Evolutionary conservation across 2,797 vertebrate genomes (phyloP), one percentile per base, ranked within the genome.

Genomic region (Taeniopygia guttata): DNA sequence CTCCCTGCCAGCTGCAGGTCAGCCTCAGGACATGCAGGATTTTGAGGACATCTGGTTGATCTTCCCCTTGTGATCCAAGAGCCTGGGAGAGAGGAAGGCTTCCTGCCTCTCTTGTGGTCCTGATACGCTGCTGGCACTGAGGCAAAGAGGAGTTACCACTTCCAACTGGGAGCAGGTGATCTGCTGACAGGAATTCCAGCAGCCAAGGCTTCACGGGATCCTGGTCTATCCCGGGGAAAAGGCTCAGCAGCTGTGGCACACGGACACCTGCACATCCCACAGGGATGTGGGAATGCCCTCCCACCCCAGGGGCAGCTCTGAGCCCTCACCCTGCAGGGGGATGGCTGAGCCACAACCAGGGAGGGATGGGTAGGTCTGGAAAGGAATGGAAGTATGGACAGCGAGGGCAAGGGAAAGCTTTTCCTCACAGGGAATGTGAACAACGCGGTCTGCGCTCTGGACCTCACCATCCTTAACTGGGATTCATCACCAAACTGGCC

Each of bases 81-180:
- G 75, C 72, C 73, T 18, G 38, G 56, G 87, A 45, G 43, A 59
- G 84, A 66, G 1, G 7, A 46, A 90, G 56, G 64, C 20, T 84
- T 72, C 81, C 77, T 95, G 95, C 91, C 92, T 92, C 3, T 5
- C 45, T 52, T 46, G 23, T 80, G 80, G 9, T 51, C 51, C 77
- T 90, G 83, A 74, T 8, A 7, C 0, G 9, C 46, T 40, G 51
- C 15, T 87, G 96, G 76, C 84, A 52, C 0, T 0, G 25, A 69
- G 91, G 84, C 92, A 92, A 81, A 36, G 64, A 23, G 52, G 66
- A 72, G 36, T 76, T 18, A 34, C 7, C 32, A 3, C 63, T 83
- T 74, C 84, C 90, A 87, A 10, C 36, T 1, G 2, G 84, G 77
- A 89, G 83, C 93, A 94, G 88, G 96, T 81, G 93, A 78, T 45